Base-by-base conservation (phyloP, 2,797 vertebrate genomes). In the Vespertilio murinus region DNA sequence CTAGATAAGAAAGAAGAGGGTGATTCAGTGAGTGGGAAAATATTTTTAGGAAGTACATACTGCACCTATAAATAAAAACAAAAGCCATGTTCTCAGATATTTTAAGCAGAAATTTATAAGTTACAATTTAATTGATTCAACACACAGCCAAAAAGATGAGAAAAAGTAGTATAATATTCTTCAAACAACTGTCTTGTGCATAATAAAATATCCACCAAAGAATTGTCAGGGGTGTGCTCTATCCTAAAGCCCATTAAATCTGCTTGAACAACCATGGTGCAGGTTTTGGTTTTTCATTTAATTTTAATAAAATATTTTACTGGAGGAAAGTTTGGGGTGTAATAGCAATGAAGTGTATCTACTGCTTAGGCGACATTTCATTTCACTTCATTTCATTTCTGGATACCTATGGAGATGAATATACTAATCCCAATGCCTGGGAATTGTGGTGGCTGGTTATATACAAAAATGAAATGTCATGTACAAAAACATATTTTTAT, bases 401-500 rank as follows among this genome's bases (percentile, higher is more conserved):
- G 65, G 90, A 85, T 88, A 95, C 80, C 93, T 83, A 45, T 77
- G 82, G 78, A 97, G 69, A 97, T 81, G 28, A 97, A 97, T 33
- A 83, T n/a, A 87, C 49, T 80, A 88, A 88, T 28, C 4, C 59
- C 64, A 56, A 52, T 93, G 92, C 28, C 92, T 8, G 0, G 3
- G 1, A 81, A 92, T 97, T 97, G 92, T 38, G 74, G 61, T 73
- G 94, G 78, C 88, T 80, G 35, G 90, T 97, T 90, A 94, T 90
- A 94, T 93, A 78, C 77, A 87, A 82, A 97, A 98, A 88, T 96
- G 90, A 98, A 97, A 97, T 97, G 96, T 94, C 88, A 88, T 28
- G 33, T 89, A 90, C 52, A 90, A 75, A 87, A 96, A 93, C 45
- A 71, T 96, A 80, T 96, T 97, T 95, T 98, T 97, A 97, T 97